Base-by-base conservation (phyloP, 2,888 invertebrate species). In the Rugalucina vietnamica region DNA sequence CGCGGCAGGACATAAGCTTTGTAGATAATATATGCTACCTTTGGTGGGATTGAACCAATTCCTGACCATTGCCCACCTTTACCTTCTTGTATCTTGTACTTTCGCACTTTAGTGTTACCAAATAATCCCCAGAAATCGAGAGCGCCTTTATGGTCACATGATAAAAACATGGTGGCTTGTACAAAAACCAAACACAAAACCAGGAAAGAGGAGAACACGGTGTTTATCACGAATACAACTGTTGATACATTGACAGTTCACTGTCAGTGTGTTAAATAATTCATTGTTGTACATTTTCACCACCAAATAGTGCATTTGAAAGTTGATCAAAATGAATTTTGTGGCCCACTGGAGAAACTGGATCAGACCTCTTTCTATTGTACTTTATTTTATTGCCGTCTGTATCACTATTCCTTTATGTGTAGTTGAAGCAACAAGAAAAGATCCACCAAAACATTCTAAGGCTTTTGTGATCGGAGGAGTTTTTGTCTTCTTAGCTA, bases 401-500 rank as follows among this genome's bases (percentile, higher is more conserved):
- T 95, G 98, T 84, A 97, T 98, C 86, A 96, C 98, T 87, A 97
- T 98, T 84, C 98, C 98, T 72, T 95, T 98, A 91, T 96, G 98
- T 86, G 96, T 98, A 91, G 96, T 97, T 49, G 97, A 97, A 95
- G 97, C 98, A 0, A 96, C 98, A 83, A 96, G 96, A 93, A 97
- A 97, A 96, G 90, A 91, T 8, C 90, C 98, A 90, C 96, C 96
- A 72, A 96, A 97, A 91, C 96, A 97, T 88, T 97, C 97, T 93
- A 97, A 97, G 95, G 95, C 95, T 10, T 97, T 97, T 91, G 95
- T 98, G 88, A 97, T 98, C 81, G 98, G 97, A 12, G 98, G 98
- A 4, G 96, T 98, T n/a, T 99, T 99, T 95, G 98, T 98, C 32
- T 96, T 98, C 88, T 96, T 98, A 81, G 97, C 98, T 0, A 96